phyloP scores from a whole-genome alignment of 2,113 vertebrate species.

The Chrysemys picta region DNA sequence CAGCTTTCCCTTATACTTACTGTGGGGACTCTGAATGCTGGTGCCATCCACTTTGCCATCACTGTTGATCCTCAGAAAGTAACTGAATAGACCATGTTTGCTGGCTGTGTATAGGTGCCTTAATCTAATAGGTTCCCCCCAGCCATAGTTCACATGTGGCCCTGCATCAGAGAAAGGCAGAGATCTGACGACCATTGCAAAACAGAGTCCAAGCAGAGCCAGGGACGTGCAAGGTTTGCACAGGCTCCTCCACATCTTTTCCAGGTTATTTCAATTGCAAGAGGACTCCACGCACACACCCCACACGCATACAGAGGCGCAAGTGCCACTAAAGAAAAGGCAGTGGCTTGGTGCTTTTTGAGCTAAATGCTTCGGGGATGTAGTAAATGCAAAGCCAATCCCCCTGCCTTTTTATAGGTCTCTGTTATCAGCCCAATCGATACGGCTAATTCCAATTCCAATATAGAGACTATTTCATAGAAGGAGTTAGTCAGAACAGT shows the following conservation, averaged over 20 bases:
- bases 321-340: background rate
- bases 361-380: conserved; percentile 33
- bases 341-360: background rate
- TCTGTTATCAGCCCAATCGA: conserved; percentile 82
- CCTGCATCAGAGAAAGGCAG: conserved; percentile 82
- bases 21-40: conserved; percentile 80
- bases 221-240: conserved; percentile 38
- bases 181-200: conserved; percentile 55
- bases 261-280: background rate
- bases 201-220: conserved; percentile 65
- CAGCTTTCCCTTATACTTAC: conserved; percentile 79
- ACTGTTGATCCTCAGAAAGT: conserved; percentile 84
- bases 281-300: background rate
- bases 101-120: conserved; percentile 88
- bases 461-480: conserved; percentile 65
- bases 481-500: conserved; percentile 30
- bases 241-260: conserved; percentile 2
- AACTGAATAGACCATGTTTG: conserved; percentile 82
- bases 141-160: conserved; percentile 85
- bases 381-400: conserved; percentile 44
- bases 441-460: conserved; percentile 76
- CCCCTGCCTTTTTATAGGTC: conserved; percentile 83
- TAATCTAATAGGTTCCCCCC: conserved; percentile 87
- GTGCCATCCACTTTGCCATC: conserved; percentile 88
- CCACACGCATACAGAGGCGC: background rate